Conservation (phyloP, 2,888 invertebrate genomes). For the Drosophila neutralis region DNA sequence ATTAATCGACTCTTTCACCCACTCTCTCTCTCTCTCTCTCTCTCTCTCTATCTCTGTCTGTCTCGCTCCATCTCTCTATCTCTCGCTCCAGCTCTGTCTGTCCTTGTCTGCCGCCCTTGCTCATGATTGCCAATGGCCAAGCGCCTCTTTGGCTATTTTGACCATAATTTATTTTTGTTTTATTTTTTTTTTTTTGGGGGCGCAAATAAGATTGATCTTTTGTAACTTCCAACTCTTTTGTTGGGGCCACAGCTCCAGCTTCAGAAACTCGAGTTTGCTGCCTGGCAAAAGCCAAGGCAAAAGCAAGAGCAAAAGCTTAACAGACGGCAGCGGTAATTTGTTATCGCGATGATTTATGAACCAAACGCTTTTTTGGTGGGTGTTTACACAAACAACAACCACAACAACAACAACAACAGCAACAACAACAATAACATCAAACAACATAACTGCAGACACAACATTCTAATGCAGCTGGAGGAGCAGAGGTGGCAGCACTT, state of each 20-base stretch:
- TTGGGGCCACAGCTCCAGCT: conserved; percentile 27
- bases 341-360: conserved; percentile 84
- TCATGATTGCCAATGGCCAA: conserved; percentile 60
- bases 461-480: conserved; percentile 60
- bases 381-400: conserved; percentile 70
- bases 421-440: conserved; percentile 23
- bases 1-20: conserved; percentile 69
- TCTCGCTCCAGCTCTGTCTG: conserved; percentile 10
- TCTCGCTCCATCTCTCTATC: not conserved
- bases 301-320: conserved; percentile 10
- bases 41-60: not conserved
- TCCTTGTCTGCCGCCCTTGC: conserved; percentile 18
- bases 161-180: conserved; percentile 34
- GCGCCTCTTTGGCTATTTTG: conserved; percentile 64
- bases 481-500: conserved; percentile 4
- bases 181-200: conserved; percentile 40
- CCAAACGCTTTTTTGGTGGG: conserved; percentile 76
- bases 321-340: conserved; percentile 83
- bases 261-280: conserved; percentile 5
- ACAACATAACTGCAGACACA: conserved; percentile 22
- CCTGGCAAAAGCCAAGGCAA: not conserved
- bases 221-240: conserved; percentile 75
- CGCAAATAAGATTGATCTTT: conserved; percentile 81
- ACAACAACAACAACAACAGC: not conserved
- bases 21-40: conserved; percentile 9